Percentiles rank a stretch among this genome's conserved stretches.
phyloP scores from a whole-genome alignment of 1,140 invertebrate species.

The Heterodera schachtii region DNA sequence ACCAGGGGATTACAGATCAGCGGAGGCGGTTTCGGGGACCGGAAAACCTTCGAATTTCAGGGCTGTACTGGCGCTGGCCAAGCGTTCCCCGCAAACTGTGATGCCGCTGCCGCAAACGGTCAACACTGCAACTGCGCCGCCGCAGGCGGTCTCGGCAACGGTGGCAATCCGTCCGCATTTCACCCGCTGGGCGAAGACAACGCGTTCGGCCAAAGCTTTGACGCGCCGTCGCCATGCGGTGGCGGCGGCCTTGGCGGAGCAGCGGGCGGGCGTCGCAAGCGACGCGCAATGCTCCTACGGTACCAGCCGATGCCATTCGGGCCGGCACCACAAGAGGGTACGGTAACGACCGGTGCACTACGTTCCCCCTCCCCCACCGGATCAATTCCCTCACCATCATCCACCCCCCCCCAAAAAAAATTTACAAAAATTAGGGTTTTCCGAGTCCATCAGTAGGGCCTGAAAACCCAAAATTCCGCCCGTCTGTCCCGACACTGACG shows the following conservation, averaged over 20 bases:
- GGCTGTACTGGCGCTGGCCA: neutral
- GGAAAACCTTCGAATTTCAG: no score
- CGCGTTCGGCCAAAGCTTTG: slow-evolving; percentile 3
- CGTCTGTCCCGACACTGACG: no score
- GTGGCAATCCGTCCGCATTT: slow-evolving; percentile 2
- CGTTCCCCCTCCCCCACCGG: no score
- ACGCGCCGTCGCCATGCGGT: neutral
- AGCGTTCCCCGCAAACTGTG: neutral
- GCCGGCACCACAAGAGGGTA: neutral
- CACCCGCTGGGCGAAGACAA: neutral
- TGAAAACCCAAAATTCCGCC: no score
- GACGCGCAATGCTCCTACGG: neutral
- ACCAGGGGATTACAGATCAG: no score
- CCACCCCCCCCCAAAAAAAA: no score
- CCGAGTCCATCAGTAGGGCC: no score
- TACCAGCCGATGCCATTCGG: neutral
- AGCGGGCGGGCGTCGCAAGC: neutral
- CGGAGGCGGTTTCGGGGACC: no score
- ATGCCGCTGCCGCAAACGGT: neutral
- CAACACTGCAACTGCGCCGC: slow-evolving; percentile 5
- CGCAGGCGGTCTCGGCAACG: neutral
- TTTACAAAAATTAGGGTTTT: no score
- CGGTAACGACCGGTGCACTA: neutral
- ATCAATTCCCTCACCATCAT: no score
- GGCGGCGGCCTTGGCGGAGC: neutral